These are phyloP conservation scores for Polymixis lichenea DNA, from an alignment of 2,888 invertebrate genomes.

Conservation along the genomic window DNA sequence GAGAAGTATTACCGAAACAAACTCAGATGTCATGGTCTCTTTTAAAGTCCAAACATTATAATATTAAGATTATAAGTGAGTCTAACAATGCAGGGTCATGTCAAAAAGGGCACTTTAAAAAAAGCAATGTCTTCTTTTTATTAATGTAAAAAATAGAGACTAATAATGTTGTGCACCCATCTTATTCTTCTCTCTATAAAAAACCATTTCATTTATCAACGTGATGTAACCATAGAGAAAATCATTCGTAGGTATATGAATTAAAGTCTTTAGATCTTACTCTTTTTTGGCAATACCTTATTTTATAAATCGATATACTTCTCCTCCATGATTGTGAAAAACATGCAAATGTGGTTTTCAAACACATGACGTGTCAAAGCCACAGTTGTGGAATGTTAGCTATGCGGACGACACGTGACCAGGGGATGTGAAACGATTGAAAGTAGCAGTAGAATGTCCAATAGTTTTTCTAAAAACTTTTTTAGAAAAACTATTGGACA, in stretches of 20 bases:
- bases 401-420: background rate
- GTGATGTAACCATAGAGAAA: background rate
- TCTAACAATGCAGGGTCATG: too few relatives aligned
- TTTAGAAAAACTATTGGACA: background rate
- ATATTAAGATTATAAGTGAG: too few relatives aligned
- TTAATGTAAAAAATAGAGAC: background rate
- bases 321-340: background rate
- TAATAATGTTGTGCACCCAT: background rate
- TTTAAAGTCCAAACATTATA: too few relatives aligned
- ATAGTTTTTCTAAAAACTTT: too few relatives aligned
- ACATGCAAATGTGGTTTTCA: background rate
- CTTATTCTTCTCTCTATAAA: background rate
- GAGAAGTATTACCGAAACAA: too few relatives aligned
- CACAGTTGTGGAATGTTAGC: background rate
- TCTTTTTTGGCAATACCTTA: background rate
- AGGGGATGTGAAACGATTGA: background rate
- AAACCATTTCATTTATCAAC: background rate
- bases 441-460: too few relatives aligned
- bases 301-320: background rate
- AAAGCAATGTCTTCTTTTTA: too few relatives aligned
- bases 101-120: too few relatives aligned
- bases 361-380: conserved; percentile 5
- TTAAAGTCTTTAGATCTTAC: background rate
- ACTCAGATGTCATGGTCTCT: too few relatives aligned
- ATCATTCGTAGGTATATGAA: background rate